phyloP scores from a whole-genome alignment of 1,140 invertebrate species.

The Mamestra configurata region DNA sequence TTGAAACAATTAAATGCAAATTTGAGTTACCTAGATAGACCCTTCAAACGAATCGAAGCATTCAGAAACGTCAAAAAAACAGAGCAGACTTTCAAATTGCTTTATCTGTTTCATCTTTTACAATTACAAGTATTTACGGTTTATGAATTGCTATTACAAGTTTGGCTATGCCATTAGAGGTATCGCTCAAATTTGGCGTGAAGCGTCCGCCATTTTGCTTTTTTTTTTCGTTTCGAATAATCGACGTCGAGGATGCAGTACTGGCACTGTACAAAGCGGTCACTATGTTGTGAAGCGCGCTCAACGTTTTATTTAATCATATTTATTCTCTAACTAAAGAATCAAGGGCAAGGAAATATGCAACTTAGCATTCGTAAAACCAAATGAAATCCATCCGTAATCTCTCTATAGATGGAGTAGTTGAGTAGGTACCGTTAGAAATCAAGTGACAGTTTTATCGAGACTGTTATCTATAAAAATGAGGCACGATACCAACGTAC shows the following conservation, averaged over 20 bases:
- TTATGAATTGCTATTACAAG: slow-evolving; percentile 10
- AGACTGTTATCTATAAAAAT: slow-evolving; percentile 39
- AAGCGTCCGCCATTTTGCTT: slow-evolving; percentile 45
- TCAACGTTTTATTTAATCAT: neutral
- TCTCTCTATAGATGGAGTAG: neutral
- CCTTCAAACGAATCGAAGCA: neutral
- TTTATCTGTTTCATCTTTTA: neutral
- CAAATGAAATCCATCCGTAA: neutral
- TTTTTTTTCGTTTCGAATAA: slow-evolving; percentile 21
- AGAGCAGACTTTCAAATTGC: neutral
- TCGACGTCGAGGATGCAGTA: slow-evolving; percentile 1
- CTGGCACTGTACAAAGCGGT: neutral
- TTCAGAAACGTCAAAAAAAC: neutral
- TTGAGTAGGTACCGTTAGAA: slow-evolving; percentile 33
- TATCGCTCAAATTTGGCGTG: slow-evolving; percentile 35
- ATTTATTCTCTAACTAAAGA: neutral
- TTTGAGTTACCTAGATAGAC: neutral
- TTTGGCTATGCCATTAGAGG: slow-evolving; percentile 24
- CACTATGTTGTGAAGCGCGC: neutral
- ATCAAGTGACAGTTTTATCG: slow-evolving; percentile 42
- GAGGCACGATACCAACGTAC: slow-evolving; percentile 6
- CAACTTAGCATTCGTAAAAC: too few species aligned
- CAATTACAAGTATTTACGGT: neutral
- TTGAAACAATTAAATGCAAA: slow-evolving; percentile 2
- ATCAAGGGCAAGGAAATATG: neutral